Percentiles rank a stretch among this genome's conserved stretches.
phyloP scores from a whole-genome alignment of 2,888 invertebrate genomes.

The Mystacides longicornis region DNA sequence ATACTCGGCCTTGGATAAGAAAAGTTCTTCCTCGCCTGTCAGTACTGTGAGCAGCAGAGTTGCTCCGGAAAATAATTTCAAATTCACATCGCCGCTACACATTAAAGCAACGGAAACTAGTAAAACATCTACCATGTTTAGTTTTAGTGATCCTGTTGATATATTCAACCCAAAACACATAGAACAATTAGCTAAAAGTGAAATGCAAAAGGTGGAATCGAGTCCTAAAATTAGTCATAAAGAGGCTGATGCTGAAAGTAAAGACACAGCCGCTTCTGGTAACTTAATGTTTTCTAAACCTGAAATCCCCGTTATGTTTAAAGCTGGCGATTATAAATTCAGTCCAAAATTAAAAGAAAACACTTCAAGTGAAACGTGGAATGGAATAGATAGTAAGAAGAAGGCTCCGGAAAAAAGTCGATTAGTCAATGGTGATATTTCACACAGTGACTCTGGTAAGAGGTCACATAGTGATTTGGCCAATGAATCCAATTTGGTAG shows the following conservation, averaged over 20 bases:
- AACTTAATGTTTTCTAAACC: conserved; percentile 29
- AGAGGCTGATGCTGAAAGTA: neutral
- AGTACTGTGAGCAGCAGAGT: neutral
- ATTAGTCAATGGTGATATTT: conserved; percentile 10
- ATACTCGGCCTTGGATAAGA: neutral
- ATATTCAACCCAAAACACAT: conserved; percentile 16
- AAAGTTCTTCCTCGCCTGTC: neutral
- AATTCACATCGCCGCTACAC: conserved; percentile 15
- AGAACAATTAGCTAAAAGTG: neutral
- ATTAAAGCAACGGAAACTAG: neutral
- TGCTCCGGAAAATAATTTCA: conserved; percentile 9
- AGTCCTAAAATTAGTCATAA: neutral
- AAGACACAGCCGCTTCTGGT: conserved; percentile 6
- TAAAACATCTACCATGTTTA: conserved; percentile 15
- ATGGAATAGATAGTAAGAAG: conserved; percentile 11
- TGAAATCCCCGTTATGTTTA: neutral
- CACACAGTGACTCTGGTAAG: conserved; percentile 4
- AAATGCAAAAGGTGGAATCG: neutral
- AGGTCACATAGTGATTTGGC: neutral
- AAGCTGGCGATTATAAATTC: conserved; percentile 7
- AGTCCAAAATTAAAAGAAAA: conserved; percentile 6
- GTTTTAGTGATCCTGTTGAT: conserved; percentile 23
- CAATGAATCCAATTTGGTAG: neutral
- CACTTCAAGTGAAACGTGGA: conserved; percentile 9
- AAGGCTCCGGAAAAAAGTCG: conserved; percentile 6